Conservation (phyloP, 2,888 invertebrate species). For the Opisthograptis luteolata region DNA sequence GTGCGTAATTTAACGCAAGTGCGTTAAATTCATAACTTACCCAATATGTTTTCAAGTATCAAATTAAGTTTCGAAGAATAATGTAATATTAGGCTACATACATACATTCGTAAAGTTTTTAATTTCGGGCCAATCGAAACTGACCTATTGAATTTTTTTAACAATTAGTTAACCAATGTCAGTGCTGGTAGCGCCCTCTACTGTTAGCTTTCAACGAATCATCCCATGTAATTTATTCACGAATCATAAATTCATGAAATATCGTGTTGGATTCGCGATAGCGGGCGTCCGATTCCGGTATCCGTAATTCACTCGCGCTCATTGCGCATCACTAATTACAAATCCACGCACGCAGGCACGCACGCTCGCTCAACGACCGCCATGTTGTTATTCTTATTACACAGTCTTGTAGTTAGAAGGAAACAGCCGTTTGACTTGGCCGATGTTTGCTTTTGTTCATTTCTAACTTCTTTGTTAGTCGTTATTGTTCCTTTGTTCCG, state of each 20-base stretch:
- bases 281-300: constrained; percentile 39
- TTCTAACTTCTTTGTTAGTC: constrained; percentile 74
- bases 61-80: too few relatives aligned
- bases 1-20: constrained; percentile 49
- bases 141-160: too few relatives aligned
- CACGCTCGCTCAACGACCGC: constrained; percentile 58
- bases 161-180: too few relatives aligned
- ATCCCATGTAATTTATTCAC: not conserved
- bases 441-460: constrained; percentile 75
- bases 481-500: constrained; percentile 75
- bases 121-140: too few relatives aligned
- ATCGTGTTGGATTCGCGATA: not conserved
- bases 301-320: constrained; percentile 53
- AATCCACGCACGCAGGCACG: constrained; percentile 35
- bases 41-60: not conserved
- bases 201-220: too few relatives aligned
- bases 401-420: constrained; percentile 64
- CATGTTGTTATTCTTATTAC: constrained; percentile 72
- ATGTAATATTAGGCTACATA: too few relatives aligned
- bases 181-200: too few relatives aligned
- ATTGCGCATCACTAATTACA: constrained; percentile 55
- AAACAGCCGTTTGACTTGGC: constrained; percentile 65
- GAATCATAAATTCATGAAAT: not conserved
- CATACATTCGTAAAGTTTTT: too few relatives aligned
- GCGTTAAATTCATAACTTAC: constrained; percentile 34